Percentiles rank a stretch among this genome's conserved stretches.
phyloP scores from a whole-genome alignment of 2,113 vertebrate genomes.

The Chitala chitala region DNA sequence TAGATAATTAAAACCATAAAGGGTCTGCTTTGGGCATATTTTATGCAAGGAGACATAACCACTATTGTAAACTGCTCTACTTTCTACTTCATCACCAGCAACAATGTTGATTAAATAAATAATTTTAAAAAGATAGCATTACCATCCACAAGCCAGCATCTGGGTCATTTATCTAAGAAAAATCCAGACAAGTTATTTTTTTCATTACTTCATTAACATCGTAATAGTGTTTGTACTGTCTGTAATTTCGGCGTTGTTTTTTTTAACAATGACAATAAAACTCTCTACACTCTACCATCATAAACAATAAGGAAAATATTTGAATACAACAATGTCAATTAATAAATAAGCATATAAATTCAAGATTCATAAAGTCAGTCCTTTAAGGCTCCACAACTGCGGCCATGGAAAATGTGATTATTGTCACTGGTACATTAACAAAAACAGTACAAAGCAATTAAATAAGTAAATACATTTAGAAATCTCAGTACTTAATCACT shows the following conservation, averaged over 20 bases:
- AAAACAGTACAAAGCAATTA: background rate
- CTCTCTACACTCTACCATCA: no score
- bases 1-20: background rate
- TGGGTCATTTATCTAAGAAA: constrained; percentile 62
- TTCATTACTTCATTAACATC: no score
- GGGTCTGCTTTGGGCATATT: no score
- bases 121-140: background rate
- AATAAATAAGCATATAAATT: background rate
- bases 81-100: no score
- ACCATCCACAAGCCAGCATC: constrained; percentile 67
- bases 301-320: background rate
- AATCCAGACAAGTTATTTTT: background rate
- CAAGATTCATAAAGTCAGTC: no score
- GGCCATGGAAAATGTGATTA: background rate
- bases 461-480: background rate
- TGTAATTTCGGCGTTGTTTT: no score
- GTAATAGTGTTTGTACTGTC: no score
- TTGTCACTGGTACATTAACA: background rate
- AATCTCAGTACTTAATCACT: constrained; percentile 3
- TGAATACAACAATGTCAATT: background rate
- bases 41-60: no score
- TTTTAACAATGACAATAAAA: no score
- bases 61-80: no score
- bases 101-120: background rate
- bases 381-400: no score